These are phyloP conservation scores for Drosophila aldrichi DNA, from an alignment of 2,888 invertebrate species.

Conservation along the genomic window DNA sequence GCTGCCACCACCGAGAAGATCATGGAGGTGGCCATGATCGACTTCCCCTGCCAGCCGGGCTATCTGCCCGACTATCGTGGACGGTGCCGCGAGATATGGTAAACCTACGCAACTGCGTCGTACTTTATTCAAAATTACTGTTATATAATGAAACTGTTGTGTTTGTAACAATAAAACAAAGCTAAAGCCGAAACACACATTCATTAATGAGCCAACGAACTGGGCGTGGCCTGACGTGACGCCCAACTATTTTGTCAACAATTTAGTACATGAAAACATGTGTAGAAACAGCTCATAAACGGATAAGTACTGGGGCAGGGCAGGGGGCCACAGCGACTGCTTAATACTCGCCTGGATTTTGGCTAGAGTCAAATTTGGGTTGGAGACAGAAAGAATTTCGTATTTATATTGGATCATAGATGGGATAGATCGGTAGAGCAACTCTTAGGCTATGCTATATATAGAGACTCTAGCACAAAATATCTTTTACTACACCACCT, in stretches of 20 bases:
- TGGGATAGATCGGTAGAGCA: too few species aligned
- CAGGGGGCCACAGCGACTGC: not conserved
- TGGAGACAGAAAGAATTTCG: too few species aligned
- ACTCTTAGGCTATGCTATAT: too few species aligned
- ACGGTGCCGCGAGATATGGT: constrained; percentile 83
- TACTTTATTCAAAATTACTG: not conserved
- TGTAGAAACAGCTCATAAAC: constrained; percentile 42
- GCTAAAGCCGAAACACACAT: constrained; percentile 19
- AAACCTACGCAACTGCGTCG: not conserved
- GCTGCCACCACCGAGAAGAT: constrained; percentile 40
- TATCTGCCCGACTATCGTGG: constrained; percentile 83
- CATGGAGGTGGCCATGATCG: constrained; percentile 83
- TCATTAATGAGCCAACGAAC: constrained; percentile 11
- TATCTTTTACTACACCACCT: too few species aligned
- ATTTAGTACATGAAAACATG: constrained; percentile 37
- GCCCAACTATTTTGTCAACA: constrained; percentile 63
- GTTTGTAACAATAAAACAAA: not conserved
- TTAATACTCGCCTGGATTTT: not conserved
- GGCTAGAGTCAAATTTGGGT: not conserved
- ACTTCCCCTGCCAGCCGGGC: constrained; percentile 83
- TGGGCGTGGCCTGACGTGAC: constrained; percentile 43
- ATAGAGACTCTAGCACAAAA: too few species aligned
- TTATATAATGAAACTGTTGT: not conserved
- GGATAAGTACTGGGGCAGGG: not conserved
- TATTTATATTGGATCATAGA: too few species aligned